Base-by-base conservation (phyloP, 2,797 vertebrate species). In the Balearica regulorum region DNA sequence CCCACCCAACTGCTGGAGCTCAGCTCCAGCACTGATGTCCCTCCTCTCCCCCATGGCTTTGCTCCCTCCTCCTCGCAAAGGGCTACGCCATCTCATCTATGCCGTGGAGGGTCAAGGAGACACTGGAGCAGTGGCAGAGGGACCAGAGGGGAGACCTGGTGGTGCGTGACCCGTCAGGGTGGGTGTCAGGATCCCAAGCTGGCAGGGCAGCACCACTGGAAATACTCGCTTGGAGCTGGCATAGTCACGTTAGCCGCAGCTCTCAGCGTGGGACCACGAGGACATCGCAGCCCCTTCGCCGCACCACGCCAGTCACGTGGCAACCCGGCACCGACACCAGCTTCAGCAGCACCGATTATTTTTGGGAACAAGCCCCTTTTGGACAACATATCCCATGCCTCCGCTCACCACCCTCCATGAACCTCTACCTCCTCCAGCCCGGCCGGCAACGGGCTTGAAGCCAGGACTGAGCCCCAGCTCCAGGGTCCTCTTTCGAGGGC, bases 301-400 rank as follows among this genome's bases (percentile, higher is more conserved):
- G 1, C 84, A 53, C 35, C 4, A 0, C 0, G 0, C 4, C 0
- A 0, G 31, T 24, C 9, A 62, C 2, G 19, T 6, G 7, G 24
- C 41, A 85, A 11, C 48, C 53, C 2, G 2, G 72, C 54, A 62
- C 20, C 3, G 0, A 39, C 26, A 16, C 5, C 39, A 65, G 58
- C 26, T 65, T 37, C 12, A 60, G 49, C 11, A 57, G 37, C 4
- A 58, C 14, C 1, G 0, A 19, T 29, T 19, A 31, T 22, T 92
- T 90, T 37, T 7, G 48, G 84, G 43, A 57, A 62, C 11, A 24
- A 58, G 18, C 25, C 17, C 53, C 39, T 75, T 83, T 49, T 2
- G 6, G 33, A 51, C 55, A 87, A 48, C 31, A 77, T 10, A 25
- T 7, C 8, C 39, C 51, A 35, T 1, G 3, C 41, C 20, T 58